Percentiles rank a stretch among this genome's conserved stretches.
These are phyloP conservation scores for Kryphioiulus occultus DNA, from an alignment of 2,888 invertebrate species.

Conservation along the genomic window DNA sequence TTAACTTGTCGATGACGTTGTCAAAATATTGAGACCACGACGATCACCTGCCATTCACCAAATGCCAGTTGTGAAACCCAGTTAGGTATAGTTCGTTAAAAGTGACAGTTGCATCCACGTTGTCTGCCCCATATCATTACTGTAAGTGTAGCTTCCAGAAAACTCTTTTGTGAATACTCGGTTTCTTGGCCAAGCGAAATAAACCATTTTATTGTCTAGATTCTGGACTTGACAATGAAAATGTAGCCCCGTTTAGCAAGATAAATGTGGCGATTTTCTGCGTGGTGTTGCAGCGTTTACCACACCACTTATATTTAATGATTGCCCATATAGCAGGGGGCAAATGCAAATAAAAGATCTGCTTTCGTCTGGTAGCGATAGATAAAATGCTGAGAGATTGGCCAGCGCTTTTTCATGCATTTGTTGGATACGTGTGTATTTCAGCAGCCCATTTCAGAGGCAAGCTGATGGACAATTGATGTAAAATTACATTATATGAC, in stretches of 20 bases:
- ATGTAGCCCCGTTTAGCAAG: not conserved
- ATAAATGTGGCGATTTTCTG: slow-evolving; percentile 7
- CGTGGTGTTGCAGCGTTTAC: not conserved
- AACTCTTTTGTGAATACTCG: not conserved
- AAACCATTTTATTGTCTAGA: not conserved
- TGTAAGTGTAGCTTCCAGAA: slow-evolving; percentile 35
- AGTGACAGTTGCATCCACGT: not conserved
- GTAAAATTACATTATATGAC: not conserved
- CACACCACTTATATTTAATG: slow-evolving; percentile 29
- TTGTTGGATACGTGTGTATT: not conserved
- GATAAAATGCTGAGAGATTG: slow-evolving; percentile 29
- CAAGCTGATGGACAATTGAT: not conserved
- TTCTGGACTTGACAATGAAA: not conserved
- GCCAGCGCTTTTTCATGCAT: not conserved
- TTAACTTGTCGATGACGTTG: not conserved
- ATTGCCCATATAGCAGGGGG: not conserved
- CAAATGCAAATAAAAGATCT: slow-evolving; percentile 12
- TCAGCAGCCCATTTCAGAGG: not conserved
- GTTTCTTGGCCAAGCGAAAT: not conserved
- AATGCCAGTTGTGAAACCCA: not conserved
- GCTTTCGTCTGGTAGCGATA: not conserved
- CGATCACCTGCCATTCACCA: not conserved
- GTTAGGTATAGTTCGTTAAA: not conserved
- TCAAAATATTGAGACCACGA: not conserved
- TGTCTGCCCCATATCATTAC: not conserved